A percentile compares a stretch with the other conserved stretches of the same genome.
phyloP scores from a whole-genome alignment of 30 jellyfish, hydroid and myxozoan species.

The Hydractinia symbiolongicarpus region DNA sequence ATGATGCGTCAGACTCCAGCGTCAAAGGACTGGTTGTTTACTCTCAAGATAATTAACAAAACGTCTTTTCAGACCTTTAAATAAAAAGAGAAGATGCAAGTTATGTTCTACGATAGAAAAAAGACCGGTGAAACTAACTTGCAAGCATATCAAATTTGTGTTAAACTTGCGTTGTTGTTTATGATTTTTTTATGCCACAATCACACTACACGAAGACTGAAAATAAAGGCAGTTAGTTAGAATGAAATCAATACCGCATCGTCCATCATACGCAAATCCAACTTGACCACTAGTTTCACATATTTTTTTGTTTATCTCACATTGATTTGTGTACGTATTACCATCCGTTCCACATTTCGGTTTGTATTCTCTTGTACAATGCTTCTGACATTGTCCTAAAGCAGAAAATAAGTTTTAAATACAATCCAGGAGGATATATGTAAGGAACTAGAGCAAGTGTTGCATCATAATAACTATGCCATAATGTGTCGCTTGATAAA shows the following conservation, averaged over 20 bases:
- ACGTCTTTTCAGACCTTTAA: too few relatives aligned
- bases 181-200: too few relatives aligned
- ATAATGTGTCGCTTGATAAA: too few relatives aligned
- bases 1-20: too few relatives aligned
- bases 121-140: too few relatives aligned
- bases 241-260: background rate
- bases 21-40: too few relatives aligned
- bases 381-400: constrained; percentile 17
- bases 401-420: background rate
- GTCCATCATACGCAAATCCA: constrained; percentile 20
- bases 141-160: too few relatives aligned
- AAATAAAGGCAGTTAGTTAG: background rate
- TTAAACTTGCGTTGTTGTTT: too few relatives aligned
- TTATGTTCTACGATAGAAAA: too few relatives aligned
- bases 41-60: too few relatives aligned
- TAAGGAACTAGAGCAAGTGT: background rate
- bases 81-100: too few relatives aligned
- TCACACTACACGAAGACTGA: background rate
- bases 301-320: background rate
- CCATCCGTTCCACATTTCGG: constrained; percentile 27
- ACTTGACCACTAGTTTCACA: constrained; percentile 22
- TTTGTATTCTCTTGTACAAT: background rate
- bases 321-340: constrained; percentile 5
- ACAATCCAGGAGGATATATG: background rate
- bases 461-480: too few relatives aligned